Evolutionary conservation across 2,113 vertebrate genomes (phyloP).

Genomic region (Psittacula cyanocephala): DNA sequence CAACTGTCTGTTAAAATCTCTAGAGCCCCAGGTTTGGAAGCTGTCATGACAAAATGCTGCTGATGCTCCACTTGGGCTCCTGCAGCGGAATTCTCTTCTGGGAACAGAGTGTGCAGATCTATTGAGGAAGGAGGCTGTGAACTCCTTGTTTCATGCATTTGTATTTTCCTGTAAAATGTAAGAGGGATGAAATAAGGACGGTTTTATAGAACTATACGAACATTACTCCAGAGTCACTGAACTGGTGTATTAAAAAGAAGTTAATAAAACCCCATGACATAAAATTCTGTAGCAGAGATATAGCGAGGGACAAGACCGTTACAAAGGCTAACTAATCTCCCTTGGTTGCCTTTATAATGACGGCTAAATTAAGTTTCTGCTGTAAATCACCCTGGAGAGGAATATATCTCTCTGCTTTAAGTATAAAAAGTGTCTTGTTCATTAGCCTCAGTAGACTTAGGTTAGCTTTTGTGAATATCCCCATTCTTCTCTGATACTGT

Average conservation of each 20-base stretch:
- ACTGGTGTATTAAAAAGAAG: neutral
- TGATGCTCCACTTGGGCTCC: neutral
- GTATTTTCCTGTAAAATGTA: neutral
- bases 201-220: neutral
- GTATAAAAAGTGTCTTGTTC: neutral
- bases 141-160: neutral
- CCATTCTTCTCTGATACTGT: neutral
- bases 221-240: neutral
- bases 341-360: neutral
- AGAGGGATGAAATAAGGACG: neutral
- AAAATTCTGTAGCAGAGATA: neutral
- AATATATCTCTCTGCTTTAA: neutral
- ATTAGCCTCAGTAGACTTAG: neutral
- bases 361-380: neutral
- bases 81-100: neutral
- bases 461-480: neutral
- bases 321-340: neutral
- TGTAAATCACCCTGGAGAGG: neutral
- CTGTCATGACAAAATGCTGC: neutral
- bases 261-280: neutral
- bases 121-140: neutral
- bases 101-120: rapidly evolving
- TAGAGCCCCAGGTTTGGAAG: neutral
- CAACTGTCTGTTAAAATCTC: neutral
- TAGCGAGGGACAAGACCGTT: neutral